Evolutionary conservation across 2,888 invertebrate species (phyloP), one percentile per base, ranked within the genome.

Genomic region (Hartigia nigra): DNA sequence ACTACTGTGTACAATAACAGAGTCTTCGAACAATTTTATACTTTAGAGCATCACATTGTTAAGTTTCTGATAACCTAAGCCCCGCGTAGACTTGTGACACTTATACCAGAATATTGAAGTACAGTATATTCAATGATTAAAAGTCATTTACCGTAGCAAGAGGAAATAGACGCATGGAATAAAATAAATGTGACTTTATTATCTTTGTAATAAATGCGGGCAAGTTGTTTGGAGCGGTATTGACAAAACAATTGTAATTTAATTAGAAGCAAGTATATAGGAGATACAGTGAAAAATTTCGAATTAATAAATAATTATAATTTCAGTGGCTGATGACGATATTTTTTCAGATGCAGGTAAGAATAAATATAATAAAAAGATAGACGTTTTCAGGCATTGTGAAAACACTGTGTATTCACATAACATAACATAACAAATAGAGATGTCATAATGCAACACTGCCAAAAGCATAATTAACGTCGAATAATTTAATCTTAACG

Each of bases 381-480:
- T 55, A 55, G 23, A 55, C 55, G 23, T 55, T 23, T 1, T 23
- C 23, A 55, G 23, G 23, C 55, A 23, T 75, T 76, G 4, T 55
- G 76, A 70, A 70, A 70, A 31, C 31, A 76, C 12, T 23, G 34
- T 76, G 55, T 76, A 70, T 76, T 76, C 69, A 12, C 12, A 31
- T 76, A 3, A 85, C 84, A 31, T 76, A 3, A 85, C 84, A 84
- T 82, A 83, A 85, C 84, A 85, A 85, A 86, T 81, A 81, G 86
- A 88, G 88, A 88, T 88, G 89, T 86, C 86, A 83, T 82, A 82
- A 83, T 82, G 77, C 82, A 88, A 86, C 87, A 89, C 86, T 79
- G 82, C 84, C 81, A 83, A 82, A 88, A 86, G 85, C 86, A 85
- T 83, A 81, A 79, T 9, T 23, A 55, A 55, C 23, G 23, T 55